These are phyloP conservation scores for Carlito syrichta DNA, from an alignment of 2,113 vertebrate genomes.

Conservation along the genomic window DNA sequence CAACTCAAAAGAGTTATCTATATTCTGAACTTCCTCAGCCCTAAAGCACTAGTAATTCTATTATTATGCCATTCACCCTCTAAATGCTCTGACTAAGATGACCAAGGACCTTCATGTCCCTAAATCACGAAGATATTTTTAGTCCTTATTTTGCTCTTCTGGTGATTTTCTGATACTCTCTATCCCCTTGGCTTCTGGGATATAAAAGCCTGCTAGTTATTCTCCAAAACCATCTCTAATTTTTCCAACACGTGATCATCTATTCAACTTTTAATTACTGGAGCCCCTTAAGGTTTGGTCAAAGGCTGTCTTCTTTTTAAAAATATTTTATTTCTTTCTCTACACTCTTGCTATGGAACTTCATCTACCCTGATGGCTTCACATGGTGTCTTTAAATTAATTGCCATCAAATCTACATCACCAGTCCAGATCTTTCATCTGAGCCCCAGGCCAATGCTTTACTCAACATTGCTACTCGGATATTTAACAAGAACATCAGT, in stretches of 20 bases:
- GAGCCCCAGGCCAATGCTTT: neutral
- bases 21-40: neutral
- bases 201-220: neutral
- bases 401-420: neutral
- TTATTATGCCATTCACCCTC: neutral
- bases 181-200: neutral
- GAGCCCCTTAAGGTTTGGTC: neutral
- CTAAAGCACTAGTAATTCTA: neutral
- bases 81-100: neutral
- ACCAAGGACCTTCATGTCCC: neutral
- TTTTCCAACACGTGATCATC: neutral
- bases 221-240: neutral
- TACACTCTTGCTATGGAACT: neutral
- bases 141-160: neutral
- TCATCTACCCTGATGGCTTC: neutral
- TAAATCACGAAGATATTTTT: neutral
- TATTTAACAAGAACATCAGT: neutral
- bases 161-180: neutral
- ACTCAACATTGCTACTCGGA: neutral
- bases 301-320: neutral
- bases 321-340: neutral
- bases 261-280: neutral
- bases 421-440: neutral
- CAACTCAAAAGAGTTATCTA: neutral
- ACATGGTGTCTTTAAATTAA: neutral